phyloP scores from a whole-genome alignment of 2,888 invertebrate species.

The Tiliacea aurago region DNA sequence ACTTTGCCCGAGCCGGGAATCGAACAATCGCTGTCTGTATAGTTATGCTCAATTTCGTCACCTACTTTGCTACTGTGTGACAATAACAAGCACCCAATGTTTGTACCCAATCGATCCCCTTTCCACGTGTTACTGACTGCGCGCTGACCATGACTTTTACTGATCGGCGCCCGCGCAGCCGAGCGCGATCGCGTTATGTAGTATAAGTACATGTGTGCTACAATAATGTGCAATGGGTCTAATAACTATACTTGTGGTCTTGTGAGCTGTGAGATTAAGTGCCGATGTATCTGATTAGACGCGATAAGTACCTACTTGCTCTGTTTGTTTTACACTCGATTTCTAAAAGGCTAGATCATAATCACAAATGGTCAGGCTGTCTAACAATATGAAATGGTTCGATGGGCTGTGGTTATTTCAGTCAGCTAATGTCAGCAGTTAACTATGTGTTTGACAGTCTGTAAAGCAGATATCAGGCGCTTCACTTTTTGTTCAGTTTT shows the following conservation, averaged over 20 bases:
- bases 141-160: conserved; percentile 65
- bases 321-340: neutral
- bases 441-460: too few relatives aligned
- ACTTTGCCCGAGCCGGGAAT: neutral
- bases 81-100: neutral
- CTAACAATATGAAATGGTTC: neutral
- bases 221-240: conserved; percentile 37
- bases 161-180: conserved; percentile 41
- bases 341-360: neutral
- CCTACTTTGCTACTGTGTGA: neutral
- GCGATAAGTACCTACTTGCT: neutral
- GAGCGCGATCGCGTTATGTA: conserved; percentile 44
- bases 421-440: too few relatives aligned
- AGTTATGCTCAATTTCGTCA: neutral
- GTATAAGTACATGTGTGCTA: conserved; percentile 22
- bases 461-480: too few relatives aligned
- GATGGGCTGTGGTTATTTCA: neutral
- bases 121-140: conserved; percentile 53
- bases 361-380: neutral
- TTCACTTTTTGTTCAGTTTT: too few relatives aligned
- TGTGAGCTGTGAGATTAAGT: conserved; percentile 22
- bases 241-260: conserved; percentile 46
- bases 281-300: conserved; percentile 28
- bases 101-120: conserved; percentile 38
- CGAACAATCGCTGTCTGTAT: neutral